Evolutionary conservation across 2,888 invertebrate genomes (phyloP).

Genomic region (Eilema depressum): DNA sequence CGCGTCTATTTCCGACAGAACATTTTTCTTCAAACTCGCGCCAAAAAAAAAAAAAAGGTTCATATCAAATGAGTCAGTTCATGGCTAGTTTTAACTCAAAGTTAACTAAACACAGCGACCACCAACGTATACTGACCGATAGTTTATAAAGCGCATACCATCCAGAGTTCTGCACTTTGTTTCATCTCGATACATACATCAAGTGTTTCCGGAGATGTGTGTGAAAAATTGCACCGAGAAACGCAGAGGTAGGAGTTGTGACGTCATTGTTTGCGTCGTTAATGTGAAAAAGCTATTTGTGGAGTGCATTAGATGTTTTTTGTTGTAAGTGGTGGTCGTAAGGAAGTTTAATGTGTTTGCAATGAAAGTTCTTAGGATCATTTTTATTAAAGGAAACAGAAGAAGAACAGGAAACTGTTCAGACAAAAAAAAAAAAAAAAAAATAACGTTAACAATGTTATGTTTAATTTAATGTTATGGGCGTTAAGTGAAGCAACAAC

Average conservation of each 20-base stretch:
- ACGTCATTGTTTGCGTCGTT: slow-evolving; percentile 16
- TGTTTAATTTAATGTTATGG: background rate
- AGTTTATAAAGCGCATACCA: slow-evolving; percentile 47
- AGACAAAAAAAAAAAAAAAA: too few species aligned
- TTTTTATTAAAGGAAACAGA: slow-evolving; percentile 7
- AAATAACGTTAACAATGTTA: too few species aligned
- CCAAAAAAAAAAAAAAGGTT: slow-evolving; percentile 12
- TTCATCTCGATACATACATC: slow-evolving; percentile 42
- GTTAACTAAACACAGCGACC: slow-evolving; percentile 41
- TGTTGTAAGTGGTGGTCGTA: slow-evolving; percentile 7
- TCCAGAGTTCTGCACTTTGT: slow-evolving; percentile 32
- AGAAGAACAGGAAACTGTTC: background rate
- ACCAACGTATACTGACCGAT: slow-evolving; percentile 29
- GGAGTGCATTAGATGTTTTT: slow-evolving; percentile 21
- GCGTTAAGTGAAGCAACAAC: background rate
- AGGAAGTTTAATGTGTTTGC: slow-evolving; percentile 15
- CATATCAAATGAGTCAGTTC: slow-evolving; percentile 30
- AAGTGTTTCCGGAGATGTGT: slow-evolving; percentile 37
- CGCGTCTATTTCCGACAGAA: slow-evolving; percentile 27
- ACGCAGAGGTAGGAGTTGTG: slow-evolving; percentile 20
- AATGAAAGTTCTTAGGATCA: slow-evolving; percentile 12
- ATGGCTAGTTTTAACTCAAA: slow-evolving; percentile 42
- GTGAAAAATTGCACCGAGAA: slow-evolving; percentile 35
- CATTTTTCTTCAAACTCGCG: slow-evolving; percentile 21
- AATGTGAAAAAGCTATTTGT: slow-evolving; percentile 24